These are phyloP conservation scores for Lathronympha strigana DNA, from an alignment of 2,888 invertebrate genomes.

Conservation along the genomic window DNA sequence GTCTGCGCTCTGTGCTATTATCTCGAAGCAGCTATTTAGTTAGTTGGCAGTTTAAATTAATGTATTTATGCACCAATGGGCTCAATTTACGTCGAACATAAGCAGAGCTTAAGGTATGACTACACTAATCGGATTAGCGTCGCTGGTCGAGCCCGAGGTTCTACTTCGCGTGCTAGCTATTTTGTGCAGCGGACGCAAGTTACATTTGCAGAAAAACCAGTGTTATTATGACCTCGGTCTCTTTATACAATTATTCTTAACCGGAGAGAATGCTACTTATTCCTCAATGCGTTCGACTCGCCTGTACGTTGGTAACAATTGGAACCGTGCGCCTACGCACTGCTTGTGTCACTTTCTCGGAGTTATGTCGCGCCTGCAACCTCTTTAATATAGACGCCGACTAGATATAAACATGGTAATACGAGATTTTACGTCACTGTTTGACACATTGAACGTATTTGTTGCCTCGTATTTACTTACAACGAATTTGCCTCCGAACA, in stretches of 20 bases:
- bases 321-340: slow-evolving; percentile 64
- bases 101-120: slow-evolving; percentile 51
- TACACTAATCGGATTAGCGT: slow-evolving; percentile 72
- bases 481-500: neutral
- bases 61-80: slow-evolving; percentile 52
- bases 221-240: slow-evolving; percentile 42
- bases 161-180: slow-evolving; percentile 49
- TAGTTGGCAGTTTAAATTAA: slow-evolving; percentile 48
- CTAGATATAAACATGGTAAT: slow-evolving; percentile 67
- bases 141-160: slow-evolving; percentile 52
- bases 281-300: neutral
- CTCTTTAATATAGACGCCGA: slow-evolving; percentile 48
- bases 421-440: slow-evolving; percentile 49
- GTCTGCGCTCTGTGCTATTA: slow-evolving; percentile 19
- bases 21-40: slow-evolving; percentile 31
- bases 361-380: slow-evolving; percentile 70
- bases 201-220: neutral
- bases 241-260: neutral
- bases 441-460: slow-evolving; percentile 15
- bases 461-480: neutral
- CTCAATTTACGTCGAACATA: slow-evolving; percentile 54
- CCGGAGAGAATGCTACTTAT: neutral
- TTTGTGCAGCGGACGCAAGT: neutral
- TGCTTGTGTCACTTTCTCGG: slow-evolving; percentile 70
- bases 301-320: slow-evolving; percentile 15